Evolutionary conservation across 2,888 invertebrate genomes (phyloP).

Genomic region (Machimus rusticus): DNA sequence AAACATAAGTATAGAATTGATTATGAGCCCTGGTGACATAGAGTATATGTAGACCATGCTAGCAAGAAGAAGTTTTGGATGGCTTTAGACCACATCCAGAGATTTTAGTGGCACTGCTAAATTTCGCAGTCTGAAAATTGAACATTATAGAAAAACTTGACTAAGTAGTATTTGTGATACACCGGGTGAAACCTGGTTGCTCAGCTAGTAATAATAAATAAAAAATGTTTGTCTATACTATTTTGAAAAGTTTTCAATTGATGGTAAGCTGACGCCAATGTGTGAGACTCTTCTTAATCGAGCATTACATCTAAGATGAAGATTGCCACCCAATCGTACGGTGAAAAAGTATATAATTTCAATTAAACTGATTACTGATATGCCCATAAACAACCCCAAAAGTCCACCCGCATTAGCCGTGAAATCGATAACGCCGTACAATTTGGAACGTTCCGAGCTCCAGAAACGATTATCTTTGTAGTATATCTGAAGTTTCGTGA

Average conservation of each 20-base stretch:
- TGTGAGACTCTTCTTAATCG: background rate
- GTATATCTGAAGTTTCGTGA: constrained; percentile 26
- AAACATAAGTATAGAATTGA: too few relatives aligned
- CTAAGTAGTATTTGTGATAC: too few relatives aligned
- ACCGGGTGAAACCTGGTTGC: too few relatives aligned
- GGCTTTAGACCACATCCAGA: too few relatives aligned
- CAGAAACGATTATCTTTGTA: constrained; percentile 65
- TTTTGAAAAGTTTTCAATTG: background rate
- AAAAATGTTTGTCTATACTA: background rate
- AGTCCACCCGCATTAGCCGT: background rate
- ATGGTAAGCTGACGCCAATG: background rate
- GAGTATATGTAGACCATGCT: too few relatives aligned
- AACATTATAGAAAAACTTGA: too few relatives aligned
- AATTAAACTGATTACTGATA: background rate
- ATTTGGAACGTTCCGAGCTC: constrained; percentile 68
- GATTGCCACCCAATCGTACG: background rate
- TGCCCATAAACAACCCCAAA: background rate
- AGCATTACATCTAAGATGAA: background rate
- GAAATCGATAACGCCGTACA: constrained; percentile 62
- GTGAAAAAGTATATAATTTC: background rate
- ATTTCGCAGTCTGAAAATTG: too few relatives aligned
- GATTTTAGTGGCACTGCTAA: too few relatives aligned
- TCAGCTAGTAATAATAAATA: too few relatives aligned
- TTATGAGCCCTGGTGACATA: too few relatives aligned
- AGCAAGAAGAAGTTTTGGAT: too few relatives aligned